Evolutionary conservation across 2,797 vertebrate species (phyloP).

Genomic region (Scarus forsteni): DNA sequence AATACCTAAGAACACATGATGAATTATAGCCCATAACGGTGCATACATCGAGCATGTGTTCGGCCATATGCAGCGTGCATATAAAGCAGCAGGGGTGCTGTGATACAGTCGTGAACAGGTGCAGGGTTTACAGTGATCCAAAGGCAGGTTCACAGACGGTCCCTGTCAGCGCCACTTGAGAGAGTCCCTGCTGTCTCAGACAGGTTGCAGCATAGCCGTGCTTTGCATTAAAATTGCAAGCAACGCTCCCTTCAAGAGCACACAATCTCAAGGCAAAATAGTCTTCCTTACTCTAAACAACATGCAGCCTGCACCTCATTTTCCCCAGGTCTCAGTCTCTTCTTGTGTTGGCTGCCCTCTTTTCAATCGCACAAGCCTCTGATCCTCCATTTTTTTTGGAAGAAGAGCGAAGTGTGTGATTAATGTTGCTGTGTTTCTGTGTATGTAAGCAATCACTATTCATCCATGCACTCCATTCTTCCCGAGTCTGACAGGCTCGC

Average conservation of each 20-base stretch:
- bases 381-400: conserved; percentile 38
- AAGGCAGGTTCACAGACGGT: conserved; percentile 73
- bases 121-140: conserved; percentile 73
- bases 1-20: conserved; percentile 74
- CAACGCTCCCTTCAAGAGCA: conserved; percentile 47
- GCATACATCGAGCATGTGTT: conserved; percentile 70
- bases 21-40: conserved; percentile 69
- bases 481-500: conserved; percentile 70
- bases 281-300: conserved; percentile 34
- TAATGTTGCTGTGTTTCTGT: conserved; percentile 78
- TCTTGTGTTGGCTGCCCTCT: conserved; percentile 39
- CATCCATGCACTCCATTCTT: conserved; percentile 70
- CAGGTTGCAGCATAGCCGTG: conserved; percentile 71
- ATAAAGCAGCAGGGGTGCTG: conserved; percentile 44
- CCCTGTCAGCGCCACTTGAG: conserved; percentile 71
- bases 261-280: conserved; percentile 44
- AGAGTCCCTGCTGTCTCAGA: conserved; percentile 74
- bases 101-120: conserved; percentile 67
- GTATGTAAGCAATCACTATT: conserved; percentile 82
- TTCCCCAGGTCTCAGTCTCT: conserved; percentile 22
- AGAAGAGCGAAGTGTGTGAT: conserved; percentile 70
- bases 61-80: conserved; percentile 64
- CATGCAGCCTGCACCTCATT: conserved; percentile 24
- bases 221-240: conserved; percentile 79
- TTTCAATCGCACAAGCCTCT: conserved; percentile 53